Conservation (phyloP, 1,140 invertebrate species). For the Drosophila kanapiae region DNA sequence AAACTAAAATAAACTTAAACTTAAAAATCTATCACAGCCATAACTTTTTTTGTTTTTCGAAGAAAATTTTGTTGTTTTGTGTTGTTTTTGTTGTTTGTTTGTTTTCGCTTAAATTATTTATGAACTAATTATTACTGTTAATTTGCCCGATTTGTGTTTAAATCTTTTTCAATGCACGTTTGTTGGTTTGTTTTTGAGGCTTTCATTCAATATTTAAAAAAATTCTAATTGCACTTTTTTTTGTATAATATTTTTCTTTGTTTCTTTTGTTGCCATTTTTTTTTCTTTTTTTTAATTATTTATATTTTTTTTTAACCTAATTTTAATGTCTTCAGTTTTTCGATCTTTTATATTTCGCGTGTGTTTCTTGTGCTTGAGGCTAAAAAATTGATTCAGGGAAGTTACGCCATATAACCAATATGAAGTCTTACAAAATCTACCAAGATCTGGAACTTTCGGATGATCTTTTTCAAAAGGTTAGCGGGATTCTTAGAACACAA, state of each 20-base stretch:
- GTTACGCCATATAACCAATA: background rate
- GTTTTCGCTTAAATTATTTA: conserved; percentile 44
- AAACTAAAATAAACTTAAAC: conserved; percentile 25
- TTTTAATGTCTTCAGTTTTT: too few relatives aligned
- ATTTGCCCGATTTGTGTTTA: conserved; percentile 64
- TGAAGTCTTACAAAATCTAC: background rate
- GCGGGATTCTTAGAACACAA: background rate
- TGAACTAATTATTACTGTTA: conserved; percentile 46
- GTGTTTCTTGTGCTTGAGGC: conserved; percentile 20
- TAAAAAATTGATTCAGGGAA: background rate
- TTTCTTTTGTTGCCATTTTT: conserved; percentile 28
- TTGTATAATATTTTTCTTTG: conserved; percentile 53
- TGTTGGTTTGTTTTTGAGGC: conserved; percentile 64
- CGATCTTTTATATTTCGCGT: background rate
- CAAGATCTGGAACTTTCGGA: too few relatives aligned
- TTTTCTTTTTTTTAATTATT: conserved; percentile 33
- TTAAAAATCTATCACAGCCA: conserved; percentile 81
- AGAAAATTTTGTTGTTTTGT: conserved; percentile 58
- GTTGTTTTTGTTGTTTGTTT: conserved; percentile 33
- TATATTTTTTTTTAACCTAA: conserved; percentile 8
- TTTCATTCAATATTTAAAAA: conserved; percentile 71
- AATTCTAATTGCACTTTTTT: conserved; percentile 84
- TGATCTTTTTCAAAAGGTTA: background rate
- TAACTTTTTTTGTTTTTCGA: conserved; percentile 62
- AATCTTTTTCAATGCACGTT: conserved; percentile 77